A percentile compares a stretch with the other conserved stretches of the same genome.
Evolutionary conservation across 1,140 invertebrate genomes (phyloP).

Genomic region (Drosophila sp.): DNA sequence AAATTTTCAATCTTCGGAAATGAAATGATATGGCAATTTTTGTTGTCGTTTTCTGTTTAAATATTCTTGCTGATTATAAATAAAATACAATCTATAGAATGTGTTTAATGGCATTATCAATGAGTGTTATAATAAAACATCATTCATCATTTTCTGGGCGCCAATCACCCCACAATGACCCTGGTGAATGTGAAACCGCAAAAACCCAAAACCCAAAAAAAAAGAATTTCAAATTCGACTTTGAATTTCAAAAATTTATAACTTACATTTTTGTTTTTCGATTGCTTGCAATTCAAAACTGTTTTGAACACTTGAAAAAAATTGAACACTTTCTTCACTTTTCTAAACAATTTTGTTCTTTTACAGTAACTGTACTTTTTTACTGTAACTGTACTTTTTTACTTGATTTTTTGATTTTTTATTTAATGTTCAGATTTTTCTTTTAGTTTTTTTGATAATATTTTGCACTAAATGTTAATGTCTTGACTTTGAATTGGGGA

Average conservation of each 20-base stretch:
- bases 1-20: conserved; percentile 40
- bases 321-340: conserved; percentile 9
- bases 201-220: neutral
- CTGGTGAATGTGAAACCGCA: neutral
- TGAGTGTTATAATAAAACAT: conserved; percentile 10
- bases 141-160: conserved; percentile 40
- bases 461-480: conserved; percentile 11
- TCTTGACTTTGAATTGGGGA: neutral
- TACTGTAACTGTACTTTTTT: conserved; percentile 43
- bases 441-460: neutral
- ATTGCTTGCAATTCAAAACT: neutral
- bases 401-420: conserved; percentile 34
- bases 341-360: neutral
- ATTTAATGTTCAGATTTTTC: conserved; percentile 4
- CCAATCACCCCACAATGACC: conserved; percentile 20
- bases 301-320: conserved; percentile 6
- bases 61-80: conserved; percentile 28
- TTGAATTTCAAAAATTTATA: neutral
- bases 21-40: conserved; percentile 26
- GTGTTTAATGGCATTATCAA: conserved; percentile 44
- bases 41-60: conserved; percentile 6
- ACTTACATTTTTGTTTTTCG: conserved; percentile 15
- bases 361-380: conserved; percentile 39
- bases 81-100: conserved; percentile 24
- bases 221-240: neutral